phyloP scores from a whole-genome alignment of 2,888 invertebrate species.

The Caenorhabditis becei region DNA sequence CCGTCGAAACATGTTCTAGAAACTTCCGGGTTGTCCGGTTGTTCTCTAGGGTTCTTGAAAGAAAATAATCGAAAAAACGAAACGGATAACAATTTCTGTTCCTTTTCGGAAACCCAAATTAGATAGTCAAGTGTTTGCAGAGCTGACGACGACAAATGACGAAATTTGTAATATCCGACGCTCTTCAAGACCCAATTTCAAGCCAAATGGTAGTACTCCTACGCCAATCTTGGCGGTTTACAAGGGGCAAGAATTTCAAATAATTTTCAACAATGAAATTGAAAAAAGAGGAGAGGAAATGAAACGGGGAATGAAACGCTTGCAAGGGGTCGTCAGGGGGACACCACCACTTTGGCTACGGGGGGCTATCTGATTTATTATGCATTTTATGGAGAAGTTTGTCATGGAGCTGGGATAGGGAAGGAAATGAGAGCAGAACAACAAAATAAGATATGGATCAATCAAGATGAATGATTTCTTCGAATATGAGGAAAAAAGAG shows the following conservation, averaged over 20 bases:
- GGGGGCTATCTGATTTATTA: conserved; percentile 54
- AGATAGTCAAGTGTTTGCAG: conserved; percentile 56
- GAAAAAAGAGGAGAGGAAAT: no score
- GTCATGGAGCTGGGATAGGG: background rate
- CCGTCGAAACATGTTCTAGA: no score
- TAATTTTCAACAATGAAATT: conserved; percentile 5
- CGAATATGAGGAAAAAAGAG: background rate
- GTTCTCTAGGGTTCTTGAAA: background rate
- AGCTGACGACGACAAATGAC: conserved; percentile 23
- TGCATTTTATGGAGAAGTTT: conserved; percentile 33
- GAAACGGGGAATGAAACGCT: background rate
- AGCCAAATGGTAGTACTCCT: conserved; percentile 34
- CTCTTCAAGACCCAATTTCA: conserved; percentile 37
- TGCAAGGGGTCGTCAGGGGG: conserved; percentile 15
- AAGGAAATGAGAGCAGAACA: background rate
- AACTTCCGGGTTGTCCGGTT: background rate
- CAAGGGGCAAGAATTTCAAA: no score
- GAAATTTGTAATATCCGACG: conserved; percentile 27
- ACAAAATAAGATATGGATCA: no score
- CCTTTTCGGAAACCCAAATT: conserved; percentile 32
- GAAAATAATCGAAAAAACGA: background rate
- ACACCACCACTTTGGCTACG: conserved; percentile 16
- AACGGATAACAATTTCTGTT: conserved; percentile 34
- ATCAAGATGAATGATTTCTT: background rate
- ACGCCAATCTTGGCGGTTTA: conserved; percentile 44